phyloP scores from a whole-genome alignment of 2,888 invertebrate genomes.

The Scaeva pyrastri region DNA sequence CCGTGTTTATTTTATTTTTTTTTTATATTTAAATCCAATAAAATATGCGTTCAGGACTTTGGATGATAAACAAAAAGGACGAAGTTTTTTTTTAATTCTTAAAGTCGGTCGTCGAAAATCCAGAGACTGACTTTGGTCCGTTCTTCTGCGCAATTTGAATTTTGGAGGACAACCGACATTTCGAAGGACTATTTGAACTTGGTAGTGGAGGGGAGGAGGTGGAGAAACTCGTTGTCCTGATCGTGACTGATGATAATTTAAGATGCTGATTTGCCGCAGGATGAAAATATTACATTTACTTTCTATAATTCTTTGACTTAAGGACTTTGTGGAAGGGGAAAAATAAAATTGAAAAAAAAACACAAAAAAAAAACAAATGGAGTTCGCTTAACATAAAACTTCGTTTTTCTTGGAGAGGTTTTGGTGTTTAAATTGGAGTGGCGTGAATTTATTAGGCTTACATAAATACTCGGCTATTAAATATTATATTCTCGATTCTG shows the following conservation, averaged over 20 bases:
- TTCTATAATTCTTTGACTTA: constrained; percentile 10
- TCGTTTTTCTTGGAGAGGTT: not conserved
- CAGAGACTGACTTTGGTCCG: constrained; percentile 11
- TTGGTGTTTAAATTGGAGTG: too few relatives aligned
- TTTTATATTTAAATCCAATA: constrained; percentile 44
- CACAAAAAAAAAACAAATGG: not conserved
- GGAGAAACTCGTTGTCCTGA: not conserved
- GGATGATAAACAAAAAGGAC: constrained; percentile 17
- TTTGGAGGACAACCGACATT: not conserved
- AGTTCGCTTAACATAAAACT: not conserved
- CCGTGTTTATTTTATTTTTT: constrained; percentile 18
- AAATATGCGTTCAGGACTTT: constrained; percentile 48
- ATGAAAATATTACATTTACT: constrained; percentile 24
- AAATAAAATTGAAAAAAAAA: too few relatives aligned
- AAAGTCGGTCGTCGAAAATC: constrained; percentile 45
- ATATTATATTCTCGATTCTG: too few relatives aligned
- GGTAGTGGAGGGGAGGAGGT: not conserved
- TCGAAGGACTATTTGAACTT: not conserved
- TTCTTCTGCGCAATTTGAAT: not conserved
- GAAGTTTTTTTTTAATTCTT: constrained; percentile 41
- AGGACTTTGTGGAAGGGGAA: not conserved
- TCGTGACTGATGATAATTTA: constrained; percentile 53
- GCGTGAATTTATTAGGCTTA: too few relatives aligned
- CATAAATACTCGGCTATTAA: too few relatives aligned
- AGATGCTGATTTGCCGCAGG: constrained; percentile 41